These are phyloP conservation scores for Lutjanus argentimaculatus DNA, from an alignment of 2,797 vertebrate species.

Conservation along the genomic window DNA sequence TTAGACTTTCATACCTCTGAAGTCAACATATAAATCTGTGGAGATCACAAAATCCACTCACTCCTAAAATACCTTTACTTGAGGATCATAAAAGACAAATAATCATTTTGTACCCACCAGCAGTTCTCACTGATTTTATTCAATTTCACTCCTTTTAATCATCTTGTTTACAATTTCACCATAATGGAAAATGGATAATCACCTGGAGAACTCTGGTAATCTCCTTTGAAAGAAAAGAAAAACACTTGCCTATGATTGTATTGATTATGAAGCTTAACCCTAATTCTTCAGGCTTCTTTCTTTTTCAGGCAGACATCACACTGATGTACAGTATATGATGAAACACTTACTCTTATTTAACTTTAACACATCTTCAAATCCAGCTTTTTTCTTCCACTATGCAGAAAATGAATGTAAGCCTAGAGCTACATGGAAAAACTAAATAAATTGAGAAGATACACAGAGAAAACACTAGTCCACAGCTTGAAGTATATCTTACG, in stretches of 20 bases:
- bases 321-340: conserved; percentile 49
- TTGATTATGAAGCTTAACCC: conserved; percentile 58
- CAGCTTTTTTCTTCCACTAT: background rate
- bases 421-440: background rate
- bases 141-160: conserved; percentile 46
- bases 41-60: conserved; percentile 23
- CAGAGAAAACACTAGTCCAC: background rate
- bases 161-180: conserved; percentile 51
- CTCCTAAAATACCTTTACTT: conserved; percentile 9
- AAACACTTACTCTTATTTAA: conserved; percentile 52
- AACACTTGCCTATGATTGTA: conserved; percentile 49
- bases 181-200: conserved; percentile 58
- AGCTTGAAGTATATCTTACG: conserved; percentile 1
- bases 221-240: conserved; percentile 43
- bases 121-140: conserved; percentile 37
- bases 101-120: conserved; percentile 20
- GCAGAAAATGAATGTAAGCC: conserved; percentile 1
- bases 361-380: conserved; percentile 29
- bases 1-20: conserved; percentile 15
- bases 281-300: conserved; percentile 49
- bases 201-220: conserved; percentile 50
- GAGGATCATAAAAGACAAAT: conserved; percentile 25
- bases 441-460: background rate
- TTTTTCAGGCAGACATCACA: conserved; percentile 43
- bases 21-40: conserved; percentile 27